These are phyloP conservation scores for Sylvia atricapilla DNA, from an alignment of 2,113 vertebrate genomes.

Conservation along the genomic window DNA sequence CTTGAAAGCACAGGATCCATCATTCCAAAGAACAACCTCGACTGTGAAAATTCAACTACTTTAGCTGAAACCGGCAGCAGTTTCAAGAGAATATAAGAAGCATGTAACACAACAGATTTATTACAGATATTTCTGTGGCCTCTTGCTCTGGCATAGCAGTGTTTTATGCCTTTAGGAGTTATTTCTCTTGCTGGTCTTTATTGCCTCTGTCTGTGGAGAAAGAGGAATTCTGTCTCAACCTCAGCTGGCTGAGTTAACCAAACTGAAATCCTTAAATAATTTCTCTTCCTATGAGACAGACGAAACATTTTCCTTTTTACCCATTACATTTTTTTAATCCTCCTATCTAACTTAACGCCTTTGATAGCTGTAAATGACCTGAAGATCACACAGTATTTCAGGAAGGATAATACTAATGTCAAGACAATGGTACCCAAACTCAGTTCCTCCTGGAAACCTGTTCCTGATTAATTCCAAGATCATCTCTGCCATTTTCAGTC, in stretches of 20 bases:
- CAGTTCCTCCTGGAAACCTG: background rate
- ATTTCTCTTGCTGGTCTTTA: background rate
- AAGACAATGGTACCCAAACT: background rate
- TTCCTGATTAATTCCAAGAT: conserved; percentile 38
- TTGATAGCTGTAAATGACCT: background rate
- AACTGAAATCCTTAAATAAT: background rate
- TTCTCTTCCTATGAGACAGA: background rate
- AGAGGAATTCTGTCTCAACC: background rate
- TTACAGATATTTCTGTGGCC: background rate
- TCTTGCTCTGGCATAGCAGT: background rate
- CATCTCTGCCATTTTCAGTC: conserved; percentile 40
- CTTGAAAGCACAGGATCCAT: background rate
- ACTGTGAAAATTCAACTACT: background rate
- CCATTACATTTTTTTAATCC: background rate
- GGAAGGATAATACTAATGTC: background rate
- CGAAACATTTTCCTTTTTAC: background rate
- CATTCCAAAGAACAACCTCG: background rate
- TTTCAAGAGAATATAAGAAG: background rate
- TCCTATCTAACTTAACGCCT: background rate
- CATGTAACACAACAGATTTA: background rate
- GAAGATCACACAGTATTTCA: background rate
- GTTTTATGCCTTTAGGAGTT: background rate
- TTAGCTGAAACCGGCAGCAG: background rate
- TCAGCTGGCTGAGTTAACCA: background rate
- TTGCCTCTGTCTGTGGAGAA: background rate